These are phyloP conservation scores for Menura novaehollandiae DNA, from an alignment of 2,113 vertebrate species.

Conservation along the genomic window DNA sequence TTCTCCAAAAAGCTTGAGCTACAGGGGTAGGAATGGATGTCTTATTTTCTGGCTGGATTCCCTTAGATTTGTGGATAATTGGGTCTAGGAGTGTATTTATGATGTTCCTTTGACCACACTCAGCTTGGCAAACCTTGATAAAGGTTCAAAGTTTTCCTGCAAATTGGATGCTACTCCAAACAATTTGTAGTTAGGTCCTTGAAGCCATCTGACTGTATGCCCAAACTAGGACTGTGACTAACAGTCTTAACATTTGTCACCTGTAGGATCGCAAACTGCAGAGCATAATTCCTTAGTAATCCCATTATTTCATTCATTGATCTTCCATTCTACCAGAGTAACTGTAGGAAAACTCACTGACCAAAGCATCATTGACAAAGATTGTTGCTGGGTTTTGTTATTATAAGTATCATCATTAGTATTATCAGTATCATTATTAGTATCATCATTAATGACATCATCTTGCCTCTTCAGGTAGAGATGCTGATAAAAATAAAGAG, in stretches of 20 bases:
- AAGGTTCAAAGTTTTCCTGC: neutral
- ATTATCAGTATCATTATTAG: no score
- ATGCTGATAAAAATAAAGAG: neutral
- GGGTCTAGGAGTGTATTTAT: neutral
- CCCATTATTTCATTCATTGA: neutral
- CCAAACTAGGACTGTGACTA: accelerated
- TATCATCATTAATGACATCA: neutral
- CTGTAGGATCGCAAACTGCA: neutral
- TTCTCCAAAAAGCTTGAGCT: neutral
- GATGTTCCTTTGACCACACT: neutral
- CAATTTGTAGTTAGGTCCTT: neutral
- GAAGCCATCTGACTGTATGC: neutral
- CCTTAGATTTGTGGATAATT: neutral
- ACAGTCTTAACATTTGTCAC: neutral
- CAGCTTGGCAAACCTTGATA: neutral
- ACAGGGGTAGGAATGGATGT: neutral
- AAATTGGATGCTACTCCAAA: neutral
- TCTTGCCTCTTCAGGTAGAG: neutral
- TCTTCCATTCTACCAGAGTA: neutral
- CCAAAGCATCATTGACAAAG: neutral
- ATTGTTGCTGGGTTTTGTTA: neutral
- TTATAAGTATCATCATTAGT: neutral
- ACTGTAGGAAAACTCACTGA: neutral
- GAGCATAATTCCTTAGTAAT: neutral
- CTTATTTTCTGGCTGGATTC: neutral